phyloP scores from a whole-genome alignment of 1,140 invertebrate species.

The Cylas formicarius region DNA sequence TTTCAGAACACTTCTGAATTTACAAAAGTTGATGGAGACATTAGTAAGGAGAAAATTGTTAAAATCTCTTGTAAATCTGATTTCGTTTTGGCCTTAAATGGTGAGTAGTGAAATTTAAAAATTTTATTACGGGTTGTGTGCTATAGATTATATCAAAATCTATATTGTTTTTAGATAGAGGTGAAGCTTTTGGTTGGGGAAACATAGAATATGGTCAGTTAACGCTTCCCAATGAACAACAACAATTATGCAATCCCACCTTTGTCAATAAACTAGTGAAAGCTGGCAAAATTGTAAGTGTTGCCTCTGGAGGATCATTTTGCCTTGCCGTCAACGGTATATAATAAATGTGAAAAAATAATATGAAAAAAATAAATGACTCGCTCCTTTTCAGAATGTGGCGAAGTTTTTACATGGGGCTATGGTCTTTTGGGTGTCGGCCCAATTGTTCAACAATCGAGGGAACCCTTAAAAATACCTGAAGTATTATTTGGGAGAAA shows the following conservation, averaged over 20 bases:
- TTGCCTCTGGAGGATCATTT: constrained; percentile 80
- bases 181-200: constrained; percentile 95
- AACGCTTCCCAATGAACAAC: constrained; percentile 41
- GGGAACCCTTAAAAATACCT: constrained; percentile 65
- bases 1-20: constrained; percentile 56
- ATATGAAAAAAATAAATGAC: neutral
- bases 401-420: constrained; percentile 87
- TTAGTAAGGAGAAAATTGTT: constrained; percentile 73
- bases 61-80: constrained; percentile 75
- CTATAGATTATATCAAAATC: constrained; percentile 55
- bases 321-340: constrained; percentile 78
- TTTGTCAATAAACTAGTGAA: constrained; percentile 54
- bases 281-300: constrained; percentile 70
- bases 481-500: constrained; percentile 76
- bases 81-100: constrained; percentile 83
- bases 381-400: constrained; percentile 53
- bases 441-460: constrained; percentile 60
- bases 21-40: constrained; percentile 67
- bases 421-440: constrained; percentile 86
- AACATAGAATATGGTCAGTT: constrained; percentile 93
- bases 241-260: constrained; percentile 63
- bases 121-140: neutral
- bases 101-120: constrained; percentile 48
- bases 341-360: constrained; percentile 9
- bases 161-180: constrained; percentile 65